A percentile compares a stretch with the other conserved stretches of the same genome.
Evolutionary conservation across 1,140 invertebrate species (phyloP).

Genomic region (Triops longicaudatus): DNA sequence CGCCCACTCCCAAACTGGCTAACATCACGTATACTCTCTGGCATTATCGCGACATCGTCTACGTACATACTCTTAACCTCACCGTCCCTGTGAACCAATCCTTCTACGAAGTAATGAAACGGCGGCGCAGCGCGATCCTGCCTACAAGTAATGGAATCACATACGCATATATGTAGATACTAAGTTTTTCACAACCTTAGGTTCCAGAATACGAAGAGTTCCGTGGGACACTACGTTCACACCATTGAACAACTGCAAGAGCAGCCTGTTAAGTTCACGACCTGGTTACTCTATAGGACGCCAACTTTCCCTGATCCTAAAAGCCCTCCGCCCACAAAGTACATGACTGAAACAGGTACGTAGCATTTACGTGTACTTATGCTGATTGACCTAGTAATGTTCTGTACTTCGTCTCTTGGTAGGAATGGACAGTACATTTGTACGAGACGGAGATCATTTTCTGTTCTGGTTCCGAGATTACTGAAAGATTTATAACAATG

Average conservation of each 20-base stretch:
- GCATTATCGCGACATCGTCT: conserved; percentile 60
- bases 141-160: conserved; percentile 36
- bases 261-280: conserved; percentile 76
- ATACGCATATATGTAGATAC: too few species aligned
- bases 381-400: too few species aligned
- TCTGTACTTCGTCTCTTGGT: conserved; percentile 36
- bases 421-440: conserved; percentile 74
- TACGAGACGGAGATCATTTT: conserved; percentile 72
- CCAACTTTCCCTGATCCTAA: conserved; percentile 62
- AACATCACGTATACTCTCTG: conserved; percentile 72
- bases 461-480: conserved; percentile 82
- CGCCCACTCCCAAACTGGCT: conserved; percentile 33
- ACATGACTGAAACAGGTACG: conserved; percentile 70
- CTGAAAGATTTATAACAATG: conserved; percentile 49
- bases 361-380: neutral
- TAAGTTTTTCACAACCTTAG: conserved; percentile 39
- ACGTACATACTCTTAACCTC: conserved; percentile 59
- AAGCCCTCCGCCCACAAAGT: conserved; percentile 68
- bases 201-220: conserved; percentile 73
- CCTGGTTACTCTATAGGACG: conserved; percentile 74
- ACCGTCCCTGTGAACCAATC: conserved; percentile 61
- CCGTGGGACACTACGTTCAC: conserved; percentile 81
- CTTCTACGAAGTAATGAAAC: conserved; percentile 74
- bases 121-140: conserved; percentile 60
- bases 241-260: conserved; percentile 75